Base-by-base conservation (phyloP, 53 echinoderm and acorn worm genomes). In the Paracentrotus lividus region DNA sequence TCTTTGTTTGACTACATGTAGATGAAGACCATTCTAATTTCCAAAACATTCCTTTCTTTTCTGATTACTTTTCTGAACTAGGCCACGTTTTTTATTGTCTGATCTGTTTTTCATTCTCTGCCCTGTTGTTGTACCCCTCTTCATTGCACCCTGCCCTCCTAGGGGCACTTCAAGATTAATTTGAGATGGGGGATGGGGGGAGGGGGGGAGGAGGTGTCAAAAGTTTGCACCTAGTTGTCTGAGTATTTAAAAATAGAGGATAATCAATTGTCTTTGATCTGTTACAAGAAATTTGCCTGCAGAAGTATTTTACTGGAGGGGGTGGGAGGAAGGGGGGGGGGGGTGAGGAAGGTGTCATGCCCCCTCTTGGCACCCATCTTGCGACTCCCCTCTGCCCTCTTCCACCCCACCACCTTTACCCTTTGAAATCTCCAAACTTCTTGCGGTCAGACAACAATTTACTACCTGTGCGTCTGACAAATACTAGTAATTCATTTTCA, bases 401-500 rank as follows among this genome's bases (percentile, higher is more conserved):
- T 72, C 16, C 20, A 40, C 40, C 20, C 72, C 40, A 21, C 40
- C 36, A 51, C 85, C 85, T 85, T 85, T 85, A 51, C 26, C 85
- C 85, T 29, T 14, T n/a, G 26, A 0, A 27, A 85, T 56, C 52
- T 15, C 56, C 36, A 56, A 88, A 58, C 56, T 88, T 32, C 38
- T 88, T 56, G 88, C 36, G 88, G 88, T 88, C 88, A 88, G 54
- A 55, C 88, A 55, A 88, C 33, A 38, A 88, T 55, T 85, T 47
- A 85, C 85, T 32, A 85, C 52, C 85, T 85, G 23, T 49, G 85
- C 27, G 85, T 40, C 72, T 72, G 10, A 72, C 72, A 72, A 72
- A 72, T 72, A 72, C 40, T n/a, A n/a, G 72, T 40, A 72, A 72
- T 72, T 72, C 72, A 72, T 72, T 72, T 72, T 72, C 72, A 72